Percentiles rank a stretch among this genome's conserved stretches.
phyloP scores from a whole-genome alignment of 2,113 vertebrate genomes.

The Salvelinus sp. region DNA sequence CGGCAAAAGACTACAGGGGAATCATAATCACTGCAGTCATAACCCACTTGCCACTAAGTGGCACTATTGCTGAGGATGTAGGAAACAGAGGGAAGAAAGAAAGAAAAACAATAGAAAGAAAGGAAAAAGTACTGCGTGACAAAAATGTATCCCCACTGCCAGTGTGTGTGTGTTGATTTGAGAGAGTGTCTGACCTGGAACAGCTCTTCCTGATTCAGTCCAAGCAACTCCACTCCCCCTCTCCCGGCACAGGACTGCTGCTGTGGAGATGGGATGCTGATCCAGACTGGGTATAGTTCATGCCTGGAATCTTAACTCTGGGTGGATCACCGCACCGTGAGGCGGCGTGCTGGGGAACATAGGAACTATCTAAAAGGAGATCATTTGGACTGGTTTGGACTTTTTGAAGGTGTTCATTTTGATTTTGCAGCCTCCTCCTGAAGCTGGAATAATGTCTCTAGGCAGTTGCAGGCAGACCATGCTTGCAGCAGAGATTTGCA shows the following conservation, averaged over 20 bases:
- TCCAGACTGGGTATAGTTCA: constrained; percentile 40
- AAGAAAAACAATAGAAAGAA: neutral
- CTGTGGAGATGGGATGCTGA: constrained; percentile 58
- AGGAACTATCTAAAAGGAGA: neutral
- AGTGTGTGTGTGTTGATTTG: neutral
- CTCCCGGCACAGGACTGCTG: constrained; percentile 53
- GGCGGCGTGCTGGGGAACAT: constrained; percentile 1
- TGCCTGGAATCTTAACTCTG: constrained; percentile 20
- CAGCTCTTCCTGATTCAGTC: constrained; percentile 21
- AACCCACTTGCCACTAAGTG: constrained; percentile 56
- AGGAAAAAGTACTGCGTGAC: neutral
- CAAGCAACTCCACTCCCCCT: constrained; percentile 56
- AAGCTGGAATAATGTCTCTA: constrained; percentile 53
- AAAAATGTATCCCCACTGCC: neutral
- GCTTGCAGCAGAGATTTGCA: constrained; percentile 55
- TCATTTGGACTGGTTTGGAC: neutral
- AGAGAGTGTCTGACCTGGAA: constrained; percentile 20
- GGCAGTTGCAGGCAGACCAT: constrained; percentile 55
- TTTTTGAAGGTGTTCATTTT: constrained; percentile 11
- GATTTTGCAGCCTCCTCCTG: constrained; percentile 2
- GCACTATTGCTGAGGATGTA: constrained; percentile 38
- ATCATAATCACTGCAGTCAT: neutral
- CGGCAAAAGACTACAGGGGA: too few species aligned
- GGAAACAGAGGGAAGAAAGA: neutral
- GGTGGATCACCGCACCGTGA: constrained; percentile 20